These are phyloP conservation scores for Emydura subglobosa DNA, from an alignment of 2,113 vertebrate species.

Conservation along the genomic window DNA sequence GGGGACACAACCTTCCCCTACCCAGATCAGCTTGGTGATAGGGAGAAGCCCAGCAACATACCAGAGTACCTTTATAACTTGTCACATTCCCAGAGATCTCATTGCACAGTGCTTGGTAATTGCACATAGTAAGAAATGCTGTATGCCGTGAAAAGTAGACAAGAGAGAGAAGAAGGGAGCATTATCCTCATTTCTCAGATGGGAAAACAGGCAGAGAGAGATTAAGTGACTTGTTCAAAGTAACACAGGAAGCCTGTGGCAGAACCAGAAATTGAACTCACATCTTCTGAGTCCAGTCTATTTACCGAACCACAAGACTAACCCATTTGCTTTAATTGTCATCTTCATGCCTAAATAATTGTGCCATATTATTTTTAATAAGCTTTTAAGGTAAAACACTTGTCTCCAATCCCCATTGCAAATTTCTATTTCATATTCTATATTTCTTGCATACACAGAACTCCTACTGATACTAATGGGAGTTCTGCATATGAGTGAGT, in stretches of 20 bases:
- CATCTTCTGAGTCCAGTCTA: not conserved
- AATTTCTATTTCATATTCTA: not conserved
- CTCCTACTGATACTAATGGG: not conserved
- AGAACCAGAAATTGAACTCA: not conserved
- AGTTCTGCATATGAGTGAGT: not conserved
- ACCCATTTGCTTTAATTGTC: not conserved
- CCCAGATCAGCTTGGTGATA: not conserved
- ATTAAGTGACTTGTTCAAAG: not conserved
- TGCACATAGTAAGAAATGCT: not conserved
- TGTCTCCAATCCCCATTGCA: not conserved
- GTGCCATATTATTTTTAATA: not conserved
- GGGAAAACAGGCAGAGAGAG: not conserved
- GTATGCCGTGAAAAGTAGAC: not conserved
- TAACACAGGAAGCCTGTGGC: not conserved
- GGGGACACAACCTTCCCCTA: too few relatives aligned
- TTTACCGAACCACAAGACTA: accelerated
- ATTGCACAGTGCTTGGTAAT: not conserved
- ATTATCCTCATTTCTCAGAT: not conserved
- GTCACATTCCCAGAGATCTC: not conserved
- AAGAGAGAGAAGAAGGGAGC: not conserved
- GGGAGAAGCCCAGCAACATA: not conserved
- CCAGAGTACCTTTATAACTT: not conserved
- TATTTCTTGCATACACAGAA: not conserved
- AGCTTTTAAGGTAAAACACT: not conserved
- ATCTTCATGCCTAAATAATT: accelerated